Conservation (phyloP, 2,888 invertebrate genomes). For the Melangyna quadrimaculata region DNA sequence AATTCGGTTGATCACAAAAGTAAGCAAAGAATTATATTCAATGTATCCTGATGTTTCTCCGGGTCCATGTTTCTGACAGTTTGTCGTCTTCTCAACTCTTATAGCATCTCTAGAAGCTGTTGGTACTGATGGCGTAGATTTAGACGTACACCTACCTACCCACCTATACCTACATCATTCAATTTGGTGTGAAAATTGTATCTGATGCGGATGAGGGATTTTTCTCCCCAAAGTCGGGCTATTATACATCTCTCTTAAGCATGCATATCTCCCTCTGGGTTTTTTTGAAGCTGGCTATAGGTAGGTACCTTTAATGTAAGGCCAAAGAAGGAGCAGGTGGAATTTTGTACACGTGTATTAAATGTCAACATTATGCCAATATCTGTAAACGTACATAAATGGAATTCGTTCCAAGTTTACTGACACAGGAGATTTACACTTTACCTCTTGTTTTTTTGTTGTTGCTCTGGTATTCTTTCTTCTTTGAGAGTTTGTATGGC, state of each 20-base stretch:
- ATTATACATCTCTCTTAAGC: neutral
- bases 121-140: neutral
- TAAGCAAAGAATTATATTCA: conserved; percentile 47
- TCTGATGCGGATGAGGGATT: conserved; percentile 37
- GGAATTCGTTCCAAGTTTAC: conserved; percentile 50
- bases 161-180: conserved; percentile 2
- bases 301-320: neutral
- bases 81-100: conserved; percentile 8
- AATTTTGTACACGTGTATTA: conserved; percentile 60
- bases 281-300: neutral
- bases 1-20: conserved; percentile 57
- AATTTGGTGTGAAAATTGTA: conserved; percentile 61
- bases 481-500: neutral
- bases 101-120: neutral
- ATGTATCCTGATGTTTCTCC: neutral
- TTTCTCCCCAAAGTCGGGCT: neutral
- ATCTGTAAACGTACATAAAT: conserved; percentile 42
- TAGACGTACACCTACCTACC: neutral
- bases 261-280: neutral
- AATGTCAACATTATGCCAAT: conserved; percentile 61
- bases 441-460: neutral
- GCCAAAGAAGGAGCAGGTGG: conserved; percentile 33
- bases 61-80: conserved; percentile 13
- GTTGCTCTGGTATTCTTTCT: neutral
- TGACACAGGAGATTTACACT: conserved; percentile 33